A percentile compares a stretch with the other conserved stretches of the same genome.
These are phyloP conservation scores for Acanthosepion lycidas DNA, from an alignment of 2,888 invertebrate species.

Conservation along the genomic window DNA sequence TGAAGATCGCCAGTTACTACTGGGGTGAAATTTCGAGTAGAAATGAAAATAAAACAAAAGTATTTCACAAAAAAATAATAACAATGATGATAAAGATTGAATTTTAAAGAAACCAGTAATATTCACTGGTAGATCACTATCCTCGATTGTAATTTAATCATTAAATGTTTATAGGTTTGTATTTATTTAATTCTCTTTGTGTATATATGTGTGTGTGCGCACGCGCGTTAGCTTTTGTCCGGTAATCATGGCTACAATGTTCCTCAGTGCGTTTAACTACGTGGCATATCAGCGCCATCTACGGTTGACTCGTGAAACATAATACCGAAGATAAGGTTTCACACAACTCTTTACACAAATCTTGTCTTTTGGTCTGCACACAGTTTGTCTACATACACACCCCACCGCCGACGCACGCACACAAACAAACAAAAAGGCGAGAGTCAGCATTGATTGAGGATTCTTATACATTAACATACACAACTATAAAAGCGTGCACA, in stretches of 20 bases:
- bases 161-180: neutral
- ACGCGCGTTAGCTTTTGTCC: neutral
- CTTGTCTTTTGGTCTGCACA: neutral
- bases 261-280: neutral
- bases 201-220: neutral
- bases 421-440: too few species aligned
- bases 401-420: neutral
- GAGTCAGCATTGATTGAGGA: too few species aligned
- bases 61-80: too few species aligned
- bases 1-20: too few species aligned
- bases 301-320: neutral
- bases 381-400: neutral
- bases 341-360: neutral
- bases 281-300: slow-evolving; percentile 33
- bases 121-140: too few species aligned
- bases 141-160: neutral
- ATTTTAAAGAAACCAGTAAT: too few species aligned
- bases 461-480: too few species aligned
- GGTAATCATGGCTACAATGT: neutral
- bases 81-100: too few species aligned
- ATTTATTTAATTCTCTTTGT: neutral
- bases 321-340: neutral
- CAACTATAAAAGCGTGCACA: too few species aligned
- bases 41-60: too few species aligned
- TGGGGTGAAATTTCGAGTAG: too few species aligned